Conservation (phyloP, 2,113 vertebrate genomes). For the Odontophorus gujanensis region DNA sequence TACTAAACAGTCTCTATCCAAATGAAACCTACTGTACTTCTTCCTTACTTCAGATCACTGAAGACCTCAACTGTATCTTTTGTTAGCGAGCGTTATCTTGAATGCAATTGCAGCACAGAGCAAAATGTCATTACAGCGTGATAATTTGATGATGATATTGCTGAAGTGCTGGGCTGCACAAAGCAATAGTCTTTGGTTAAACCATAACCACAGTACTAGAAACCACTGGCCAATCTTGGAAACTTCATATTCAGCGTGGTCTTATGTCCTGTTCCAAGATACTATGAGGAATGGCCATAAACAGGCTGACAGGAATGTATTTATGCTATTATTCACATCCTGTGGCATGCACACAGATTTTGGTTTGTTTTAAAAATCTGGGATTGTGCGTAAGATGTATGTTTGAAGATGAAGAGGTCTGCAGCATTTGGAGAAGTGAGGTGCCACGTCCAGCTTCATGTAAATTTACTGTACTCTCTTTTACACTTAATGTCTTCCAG, state of each 20-base stretch:
- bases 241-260: constrained; percentile 31
- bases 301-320: not conserved
- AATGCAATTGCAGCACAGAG: not conserved
- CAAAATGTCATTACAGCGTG: not conserved
- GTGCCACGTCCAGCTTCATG: not conserved
- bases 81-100: not conserved
- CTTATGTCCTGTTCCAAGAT: not conserved
- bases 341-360: not conserved
- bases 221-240: constrained; percentile 31
- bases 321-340: not conserved
- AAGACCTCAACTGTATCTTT: not conserved
- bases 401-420: not conserved
- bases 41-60: not conserved
- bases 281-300: not conserved
- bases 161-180: not conserved
- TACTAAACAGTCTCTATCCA: not conserved
- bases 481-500: not conserved
- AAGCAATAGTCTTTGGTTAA: constrained; percentile 53
- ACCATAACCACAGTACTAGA: constrained; percentile 58
- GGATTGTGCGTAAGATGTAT: not conserved
- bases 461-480: not conserved
- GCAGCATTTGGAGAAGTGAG: not conserved
- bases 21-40: not conserved
- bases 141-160: constrained; percentile 57
- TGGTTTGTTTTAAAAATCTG: not conserved